These are phyloP conservation scores for Hippopotamus amphibius DNA, from an alignment of 2,113 vertebrate genomes.

Conservation along the genomic window DNA sequence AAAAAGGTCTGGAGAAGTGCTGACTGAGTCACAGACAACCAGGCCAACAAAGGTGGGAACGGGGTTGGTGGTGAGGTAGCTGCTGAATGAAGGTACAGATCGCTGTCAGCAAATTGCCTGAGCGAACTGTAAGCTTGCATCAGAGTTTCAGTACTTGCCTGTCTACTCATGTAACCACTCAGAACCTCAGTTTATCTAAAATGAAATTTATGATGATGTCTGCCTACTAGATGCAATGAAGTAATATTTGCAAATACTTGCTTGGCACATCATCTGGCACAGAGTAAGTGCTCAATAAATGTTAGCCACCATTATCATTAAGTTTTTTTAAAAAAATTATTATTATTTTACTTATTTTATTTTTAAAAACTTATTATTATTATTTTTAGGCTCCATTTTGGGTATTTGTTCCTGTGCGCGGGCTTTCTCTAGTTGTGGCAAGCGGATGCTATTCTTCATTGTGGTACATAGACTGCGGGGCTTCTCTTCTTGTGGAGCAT, in stretches of 20 bases:
- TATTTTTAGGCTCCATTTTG: too few relatives aligned
- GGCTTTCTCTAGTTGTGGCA: too few relatives aligned
- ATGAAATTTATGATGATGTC: not conserved
- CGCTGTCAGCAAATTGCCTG: not conserved
- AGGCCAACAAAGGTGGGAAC: not conserved
- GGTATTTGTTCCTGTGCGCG: too few relatives aligned
- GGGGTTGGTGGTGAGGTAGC: not conserved
- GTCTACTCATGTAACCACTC: not conserved
- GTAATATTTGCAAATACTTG: not conserved
- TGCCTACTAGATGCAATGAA: not conserved
- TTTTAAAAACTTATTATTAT: too few relatives aligned
- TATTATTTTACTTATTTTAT: too few relatives aligned
- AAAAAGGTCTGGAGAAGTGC: slow-evolving; percentile 21
- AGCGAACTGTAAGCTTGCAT: not conserved
- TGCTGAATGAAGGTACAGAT: not conserved
- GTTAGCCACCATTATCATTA: not conserved
- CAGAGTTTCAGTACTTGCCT: not conserved
- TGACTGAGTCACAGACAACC: slow-evolving; percentile 25
- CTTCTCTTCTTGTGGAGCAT: too few relatives aligned
- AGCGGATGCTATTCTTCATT: too few relatives aligned
- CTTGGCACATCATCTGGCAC: not conserved
- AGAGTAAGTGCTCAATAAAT: not conserved
- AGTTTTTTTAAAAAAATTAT: not conserved
- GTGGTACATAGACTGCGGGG: too few relatives aligned
- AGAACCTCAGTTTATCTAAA: slow-evolving; percentile 2